These are phyloP conservation scores for Mnemiopsis leidyi DNA, from an alignment of 37 sponge, comb jelly and placozoan species.

Conservation along the genomic window DNA sequence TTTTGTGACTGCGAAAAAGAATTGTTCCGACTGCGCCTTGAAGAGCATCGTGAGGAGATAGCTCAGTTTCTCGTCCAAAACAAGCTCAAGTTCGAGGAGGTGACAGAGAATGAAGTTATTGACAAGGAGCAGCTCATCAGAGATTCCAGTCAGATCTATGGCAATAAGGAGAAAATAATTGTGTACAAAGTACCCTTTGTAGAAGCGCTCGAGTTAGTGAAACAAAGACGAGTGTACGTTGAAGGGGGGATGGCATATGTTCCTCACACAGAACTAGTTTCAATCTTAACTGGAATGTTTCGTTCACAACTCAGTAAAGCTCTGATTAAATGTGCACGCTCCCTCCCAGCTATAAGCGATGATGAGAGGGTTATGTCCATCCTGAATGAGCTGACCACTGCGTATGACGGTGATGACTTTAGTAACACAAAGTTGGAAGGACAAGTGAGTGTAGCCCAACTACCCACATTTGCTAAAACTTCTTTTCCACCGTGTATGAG, in stretches of 20 bases:
- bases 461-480: constrained; percentile 69
- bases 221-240: constrained; percentile 69
- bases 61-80: neutral
- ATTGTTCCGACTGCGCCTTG: constrained; percentile 19
- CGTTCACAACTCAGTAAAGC: constrained; percentile 67
- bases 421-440: constrained; percentile 38
- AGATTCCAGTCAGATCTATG: neutral
- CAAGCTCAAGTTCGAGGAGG: constrained; percentile 21
- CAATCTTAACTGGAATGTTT: constrained; percentile 76
- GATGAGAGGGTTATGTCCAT: constrained; percentile 74
- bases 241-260: constrained; percentile 74
- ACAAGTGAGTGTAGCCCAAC: neutral
- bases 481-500: constrained; percentile 95
- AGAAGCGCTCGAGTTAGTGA: constrained; percentile 78
- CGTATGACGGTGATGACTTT: neutral
- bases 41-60: constrained; percentile 23
- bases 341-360: constrained; percentile 77
- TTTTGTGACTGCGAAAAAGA: constrained; percentile 60
- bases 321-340: constrained; percentile 65
- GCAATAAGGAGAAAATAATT: neutral
- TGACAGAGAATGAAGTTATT: neutral
- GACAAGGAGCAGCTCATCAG: neutral
- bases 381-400: constrained; percentile 46
- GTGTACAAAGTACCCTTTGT: constrained; percentile 75
- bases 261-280: constrained; percentile 69